Conservation (phyloP, 92 coral and sea anemone species). For the Zoanthus solanderi region DNA sequence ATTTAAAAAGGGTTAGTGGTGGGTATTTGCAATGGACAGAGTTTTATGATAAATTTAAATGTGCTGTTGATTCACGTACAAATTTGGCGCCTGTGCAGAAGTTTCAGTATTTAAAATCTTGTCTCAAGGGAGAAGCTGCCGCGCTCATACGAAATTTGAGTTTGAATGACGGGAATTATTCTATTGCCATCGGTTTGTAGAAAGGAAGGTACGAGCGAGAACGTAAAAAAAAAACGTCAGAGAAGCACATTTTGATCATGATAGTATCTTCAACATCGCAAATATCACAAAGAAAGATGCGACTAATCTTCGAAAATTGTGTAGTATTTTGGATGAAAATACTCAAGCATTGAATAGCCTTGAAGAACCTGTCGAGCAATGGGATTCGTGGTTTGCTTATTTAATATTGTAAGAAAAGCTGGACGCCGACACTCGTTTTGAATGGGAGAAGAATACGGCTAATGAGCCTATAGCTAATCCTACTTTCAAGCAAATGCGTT, state of each 20-base stretch:
- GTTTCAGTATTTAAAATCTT: constrained; percentile 41
- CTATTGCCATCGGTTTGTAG: constrained; percentile 25
- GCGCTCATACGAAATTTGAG: constrained; percentile 32
- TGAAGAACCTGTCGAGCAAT: constrained; percentile 23
- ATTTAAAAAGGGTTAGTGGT: constrained; percentile 34
- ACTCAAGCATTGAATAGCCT: neutral
- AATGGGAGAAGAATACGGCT: constrained; percentile 19
- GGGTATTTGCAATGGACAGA: constrained; percentile 46
- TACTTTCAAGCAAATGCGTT: constrained; percentile 1
- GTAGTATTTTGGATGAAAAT: constrained; percentile 32
- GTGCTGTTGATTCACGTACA: constrained; percentile 41
- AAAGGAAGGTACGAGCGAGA: constrained; percentile 43
- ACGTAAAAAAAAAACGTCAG: constrained; percentile 31
- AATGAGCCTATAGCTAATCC: constrained; percentile 8
- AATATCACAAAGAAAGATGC: neutral
- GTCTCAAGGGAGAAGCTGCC: constrained; percentile 50
- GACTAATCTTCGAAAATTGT: constrained; percentile 14
- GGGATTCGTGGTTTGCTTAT: constrained; percentile 41
- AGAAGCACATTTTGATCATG: neutral
- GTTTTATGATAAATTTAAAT: constrained; percentile 33
- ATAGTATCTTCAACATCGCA: neutral
- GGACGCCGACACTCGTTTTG: constrained; percentile 23
- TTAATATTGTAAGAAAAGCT: constrained; percentile 23
- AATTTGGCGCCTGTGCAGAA: constrained; percentile 45
- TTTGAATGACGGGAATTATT: constrained; percentile 45